phyloP scores from a whole-genome alignment of 2,797 vertebrate genomes.

The Hyperoplus lanceolatus region DNA sequence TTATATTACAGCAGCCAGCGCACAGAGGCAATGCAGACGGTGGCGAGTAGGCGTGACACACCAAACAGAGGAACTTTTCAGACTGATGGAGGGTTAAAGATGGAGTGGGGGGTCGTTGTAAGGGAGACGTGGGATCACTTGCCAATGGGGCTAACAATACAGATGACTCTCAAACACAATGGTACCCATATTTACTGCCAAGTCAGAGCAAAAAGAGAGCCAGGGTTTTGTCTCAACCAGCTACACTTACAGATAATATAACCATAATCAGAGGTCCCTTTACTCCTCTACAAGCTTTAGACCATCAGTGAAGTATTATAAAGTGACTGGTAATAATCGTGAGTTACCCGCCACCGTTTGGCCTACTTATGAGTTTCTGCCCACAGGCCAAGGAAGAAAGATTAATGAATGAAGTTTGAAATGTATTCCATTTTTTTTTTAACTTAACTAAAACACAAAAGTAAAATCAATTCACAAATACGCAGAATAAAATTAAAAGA shows the following conservation, averaged over 20 bases:
- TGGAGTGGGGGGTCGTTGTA: conserved; percentile 30
- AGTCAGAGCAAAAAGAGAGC: conserved; percentile 8
- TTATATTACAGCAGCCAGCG: conserved; percentile 57
- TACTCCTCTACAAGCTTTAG: not conserved
- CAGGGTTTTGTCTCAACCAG: not conserved
- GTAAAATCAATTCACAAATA: too few species aligned
- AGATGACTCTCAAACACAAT: conserved; percentile 41
- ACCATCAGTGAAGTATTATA: not conserved
- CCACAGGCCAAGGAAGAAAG: not conserved
- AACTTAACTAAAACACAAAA: too few species aligned
- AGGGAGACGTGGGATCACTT: conserved; percentile 55
- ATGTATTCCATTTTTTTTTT: too few species aligned
- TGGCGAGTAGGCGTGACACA: conserved; percentile 50
- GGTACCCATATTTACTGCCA: conserved; percentile 13
- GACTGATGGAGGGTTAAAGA: conserved; percentile 44
- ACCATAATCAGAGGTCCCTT: not conserved
- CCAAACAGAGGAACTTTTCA: conserved; percentile 75
- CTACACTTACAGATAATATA: not conserved
- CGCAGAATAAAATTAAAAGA: too few species aligned
- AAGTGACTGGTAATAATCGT: too few species aligned
- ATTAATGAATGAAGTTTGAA: too few species aligned
- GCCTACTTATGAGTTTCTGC: not conserved
- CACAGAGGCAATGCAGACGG: conserved; percentile 55
- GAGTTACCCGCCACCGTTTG: not conserved
- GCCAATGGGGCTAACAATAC: conserved; percentile 54